These are phyloP conservation scores for Oreamnos americanus DNA, from an alignment of 2,113 vertebrate genomes.

Conservation along the genomic window DNA sequence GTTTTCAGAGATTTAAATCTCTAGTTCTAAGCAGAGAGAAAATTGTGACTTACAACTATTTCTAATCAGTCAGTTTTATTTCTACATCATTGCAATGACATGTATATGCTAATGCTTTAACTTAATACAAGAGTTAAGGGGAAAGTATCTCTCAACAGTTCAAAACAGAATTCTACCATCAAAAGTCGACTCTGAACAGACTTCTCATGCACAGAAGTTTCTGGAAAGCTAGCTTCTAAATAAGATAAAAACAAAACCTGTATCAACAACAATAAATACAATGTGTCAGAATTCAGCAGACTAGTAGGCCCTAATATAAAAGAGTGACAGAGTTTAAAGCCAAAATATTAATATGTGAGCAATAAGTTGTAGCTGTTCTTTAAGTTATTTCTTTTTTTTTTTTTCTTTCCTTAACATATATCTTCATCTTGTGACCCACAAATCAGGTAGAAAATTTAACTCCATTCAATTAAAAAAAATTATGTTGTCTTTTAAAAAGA, in stretches of 20 bases:
- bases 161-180: slow-evolving; percentile 42
- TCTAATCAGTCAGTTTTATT: slow-evolving; percentile 48
- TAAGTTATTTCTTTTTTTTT: not conserved
- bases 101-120: slow-evolving; percentile 28
- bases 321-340: not conserved
- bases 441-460: slow-evolving; percentile 28
- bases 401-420: not conserved
- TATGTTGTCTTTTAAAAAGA: not conserved
- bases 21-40: slow-evolving; percentile 6
- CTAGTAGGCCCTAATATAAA: not conserved
- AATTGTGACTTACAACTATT: slow-evolving; percentile 27
- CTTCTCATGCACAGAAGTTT: not conserved
- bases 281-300: slow-evolving; percentile 13
- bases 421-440: not conserved
- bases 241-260: slow-evolving; percentile 19
- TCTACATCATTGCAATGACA: not conserved
- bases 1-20: slow-evolving; percentile 51
- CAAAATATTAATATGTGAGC: not conserved
- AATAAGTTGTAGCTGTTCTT: not conserved
- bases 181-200: not conserved
- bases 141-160: not conserved
- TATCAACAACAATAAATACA: not conserved
- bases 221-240: slow-evolving; percentile 31
- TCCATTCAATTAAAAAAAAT: slow-evolving; percentile 28
- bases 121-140: slow-evolving; percentile 33